These are phyloP conservation scores for Asarcornis scutulata DNA, from an alignment of 2,113 vertebrate genomes.

Conservation along the genomic window DNA sequence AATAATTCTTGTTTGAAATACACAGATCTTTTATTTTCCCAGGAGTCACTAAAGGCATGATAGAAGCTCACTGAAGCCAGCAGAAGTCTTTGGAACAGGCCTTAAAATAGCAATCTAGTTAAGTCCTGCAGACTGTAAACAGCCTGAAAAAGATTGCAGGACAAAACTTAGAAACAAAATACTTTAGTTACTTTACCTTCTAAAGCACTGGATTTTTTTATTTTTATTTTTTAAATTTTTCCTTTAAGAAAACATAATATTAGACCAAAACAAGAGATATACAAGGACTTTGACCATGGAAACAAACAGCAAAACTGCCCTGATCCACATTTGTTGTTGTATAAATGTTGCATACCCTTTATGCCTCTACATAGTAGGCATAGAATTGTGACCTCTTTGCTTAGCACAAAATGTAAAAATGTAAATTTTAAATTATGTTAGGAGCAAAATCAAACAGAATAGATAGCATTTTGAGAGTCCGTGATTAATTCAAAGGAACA, in stretches of 20 bases:
- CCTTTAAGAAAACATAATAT: neutral
- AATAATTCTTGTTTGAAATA: neutral
- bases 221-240: no score
- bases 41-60: neutral
- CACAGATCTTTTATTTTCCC: neutral
- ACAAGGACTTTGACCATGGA: neutral
- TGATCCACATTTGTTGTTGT: neutral
- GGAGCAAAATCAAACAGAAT: slow-evolving; percentile 37
- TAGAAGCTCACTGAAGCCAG: neutral
- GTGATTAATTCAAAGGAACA: slow-evolving; percentile 17
- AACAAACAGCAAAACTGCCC: neutral
- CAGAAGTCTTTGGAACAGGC: neutral
- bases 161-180: neutral
- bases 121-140: neutral
- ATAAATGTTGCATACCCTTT: neutral
- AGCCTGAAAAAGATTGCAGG: neutral
- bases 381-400: neutral
- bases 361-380: neutral
- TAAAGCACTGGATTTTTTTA: neutral
- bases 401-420: slow-evolving; percentile 48
- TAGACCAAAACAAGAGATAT: neutral
- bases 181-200: neutral
- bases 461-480: neutral
- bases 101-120: neutral
- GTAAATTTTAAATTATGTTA: slow-evolving; percentile 36